Conservation (phyloP, 2,113 vertebrate species). For the Salminus brasiliensis region DNA sequence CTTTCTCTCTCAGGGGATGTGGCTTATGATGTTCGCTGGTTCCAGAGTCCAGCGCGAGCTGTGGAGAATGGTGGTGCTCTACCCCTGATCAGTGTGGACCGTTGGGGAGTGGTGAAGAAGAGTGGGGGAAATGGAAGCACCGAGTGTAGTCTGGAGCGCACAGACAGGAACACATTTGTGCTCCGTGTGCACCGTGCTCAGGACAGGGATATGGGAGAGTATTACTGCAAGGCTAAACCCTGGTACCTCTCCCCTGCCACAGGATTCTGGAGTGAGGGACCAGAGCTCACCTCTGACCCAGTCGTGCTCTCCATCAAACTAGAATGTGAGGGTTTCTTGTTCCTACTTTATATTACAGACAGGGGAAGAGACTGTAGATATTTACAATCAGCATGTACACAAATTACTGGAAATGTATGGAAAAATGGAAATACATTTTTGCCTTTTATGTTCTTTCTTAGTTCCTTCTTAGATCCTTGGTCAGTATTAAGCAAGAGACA, state of each 20-base stretch:
- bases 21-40: conserved; percentile 91
- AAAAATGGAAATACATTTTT: too few relatives aligned
- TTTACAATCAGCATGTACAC: too few relatives aligned
- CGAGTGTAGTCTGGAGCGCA: conserved; percentile 83
- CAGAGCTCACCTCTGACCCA: conserved; percentile 77
- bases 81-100: conserved; percentile 80
- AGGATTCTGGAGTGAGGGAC: conserved; percentile 82
- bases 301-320: conserved; percentile 86
- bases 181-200: conserved; percentile 82
- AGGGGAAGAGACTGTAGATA: background rate
- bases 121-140: conserved; percentile 82
- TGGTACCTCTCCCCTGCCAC: conserved; percentile 84
- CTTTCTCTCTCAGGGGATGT: conserved; percentile 83
- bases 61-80: conserved; percentile 60
- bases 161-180: conserved; percentile 77
- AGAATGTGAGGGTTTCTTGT: conserved; percentile 78
- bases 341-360: background rate
- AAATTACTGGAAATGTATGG: too few relatives aligned
- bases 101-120: conserved; percentile 80
- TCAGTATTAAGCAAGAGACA: too few relatives aligned
- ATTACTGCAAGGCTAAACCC: conserved; percentile 85
- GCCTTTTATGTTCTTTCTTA: too few relatives aligned
- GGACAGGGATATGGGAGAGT: conserved; percentile 86
- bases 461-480: too few relatives aligned
- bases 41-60: conserved; percentile 75